Percentiles rank a stretch among this genome's conserved stretches.
Evolutionary conservation across 2,888 invertebrate genomes (phyloP).

Genomic region (Gymnosoma rotundatum): DNA sequence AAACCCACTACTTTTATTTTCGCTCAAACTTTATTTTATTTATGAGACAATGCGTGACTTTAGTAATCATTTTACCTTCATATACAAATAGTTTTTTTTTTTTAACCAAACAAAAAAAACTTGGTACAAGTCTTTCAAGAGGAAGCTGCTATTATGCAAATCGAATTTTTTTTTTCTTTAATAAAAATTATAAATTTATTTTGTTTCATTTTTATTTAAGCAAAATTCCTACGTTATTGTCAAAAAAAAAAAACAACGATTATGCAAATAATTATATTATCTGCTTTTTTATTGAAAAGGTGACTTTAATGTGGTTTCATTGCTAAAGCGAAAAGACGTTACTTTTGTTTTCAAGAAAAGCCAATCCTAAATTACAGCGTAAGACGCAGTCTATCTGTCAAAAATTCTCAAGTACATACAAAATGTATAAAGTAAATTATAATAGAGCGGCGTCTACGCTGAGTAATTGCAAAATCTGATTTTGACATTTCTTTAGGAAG

Average conservation of each 20-base stretch:
- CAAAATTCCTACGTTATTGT: neutral
- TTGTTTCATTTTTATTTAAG: constrained; percentile 15
- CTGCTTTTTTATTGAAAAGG: neutral
- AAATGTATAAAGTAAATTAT: no score
- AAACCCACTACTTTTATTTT: constrained; percentile 5
- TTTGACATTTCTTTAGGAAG: no score
- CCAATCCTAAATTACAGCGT: no score
- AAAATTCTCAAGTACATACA: no score
- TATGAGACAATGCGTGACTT: neutral
- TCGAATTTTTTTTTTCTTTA: neutral
- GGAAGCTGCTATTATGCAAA: constrained; percentile 38
- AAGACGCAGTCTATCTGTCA: no score
- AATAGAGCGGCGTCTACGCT: no score
- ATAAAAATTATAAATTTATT: constrained; percentile 5
- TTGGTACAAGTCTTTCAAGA: constrained; percentile 18
- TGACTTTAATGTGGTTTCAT: constrained; percentile 31
- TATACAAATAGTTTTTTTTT: neutral
- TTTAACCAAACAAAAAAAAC: constrained; percentile 1
- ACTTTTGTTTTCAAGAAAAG: no score
- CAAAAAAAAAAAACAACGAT: neutral
- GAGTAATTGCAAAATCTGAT: no score
- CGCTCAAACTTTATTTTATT: constrained; percentile 4
- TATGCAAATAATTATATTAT: constrained; percentile 39
- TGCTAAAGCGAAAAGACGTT: constrained; percentile 53
- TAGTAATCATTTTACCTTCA: neutral